Evolutionary conservation across 2,797 vertebrate species (phyloP), one percentile per base, ranked within the genome.

Genomic region (Tarsius wallacei): DNA sequence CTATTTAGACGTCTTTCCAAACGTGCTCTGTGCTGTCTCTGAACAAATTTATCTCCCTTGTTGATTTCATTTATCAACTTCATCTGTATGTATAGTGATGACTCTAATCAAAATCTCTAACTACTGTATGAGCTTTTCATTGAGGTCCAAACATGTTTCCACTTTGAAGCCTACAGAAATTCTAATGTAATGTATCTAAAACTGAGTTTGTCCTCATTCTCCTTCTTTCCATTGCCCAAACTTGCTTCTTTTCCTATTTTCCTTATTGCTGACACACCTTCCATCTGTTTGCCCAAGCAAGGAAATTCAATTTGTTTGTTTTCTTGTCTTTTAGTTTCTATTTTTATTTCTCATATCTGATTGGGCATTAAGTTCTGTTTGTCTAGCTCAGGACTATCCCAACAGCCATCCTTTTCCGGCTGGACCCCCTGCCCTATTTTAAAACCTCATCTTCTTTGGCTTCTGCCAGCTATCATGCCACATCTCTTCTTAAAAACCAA

Each of bases 1-100:
- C n/a, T 59, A 1, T 90, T 80, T 88, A 19, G n/a, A 71, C n/a
- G 47, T 85, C 28, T 26, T 33, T 42, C 1, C 2, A 16, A 26
- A 16, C n/a, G 57, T 16, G 47, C 57, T 80, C 16, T 61, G 2
- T 66, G 6, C 12, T 93, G 26, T 84, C 19, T 61, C 28, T 70
- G 33, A 33, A 68, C 9, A 4, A 95, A n/a, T 92, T 94, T 90
- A 90, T 36, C 33, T 59, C 7, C 31, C 88, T 36, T 33, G 55
- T 42, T 83, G 81, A 77, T 96, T 94, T 95, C 68, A 71, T 81
- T 92, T 90, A 64, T 87, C 74, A 96, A 1, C 19, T 31, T 83
- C 12, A 15, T 80, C 64, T 90, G 0, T 89, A 24, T 70, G n/a
- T 89, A n/a, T 87, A 85, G 61, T 78, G 81, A 90, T 83, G 28